phyloP scores from a whole-genome alignment of 2,888 invertebrate species.

The Magallana nippona region DNA sequence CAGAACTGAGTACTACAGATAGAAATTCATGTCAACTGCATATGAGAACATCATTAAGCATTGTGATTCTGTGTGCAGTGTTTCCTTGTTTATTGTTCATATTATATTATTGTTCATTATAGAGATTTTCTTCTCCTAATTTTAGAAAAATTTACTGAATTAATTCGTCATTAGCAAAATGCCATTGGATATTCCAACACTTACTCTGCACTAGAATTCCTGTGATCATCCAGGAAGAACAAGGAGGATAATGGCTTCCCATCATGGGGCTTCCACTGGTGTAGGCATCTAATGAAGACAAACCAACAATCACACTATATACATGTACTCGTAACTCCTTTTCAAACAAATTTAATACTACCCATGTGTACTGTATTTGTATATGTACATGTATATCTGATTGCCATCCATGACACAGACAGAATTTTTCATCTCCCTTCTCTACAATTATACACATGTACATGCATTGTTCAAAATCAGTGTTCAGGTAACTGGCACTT shows the following conservation, averaged over 20 bases:
- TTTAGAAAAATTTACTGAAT: not conserved
- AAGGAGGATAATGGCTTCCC: constrained; percentile 92
- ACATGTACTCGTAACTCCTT: no score
- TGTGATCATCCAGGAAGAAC: constrained; percentile 96
- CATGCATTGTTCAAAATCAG: not conserved
- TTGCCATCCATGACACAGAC: no score
- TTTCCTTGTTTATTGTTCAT: not conserved
- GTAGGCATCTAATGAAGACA: constrained; percentile 85
- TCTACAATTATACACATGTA: not conserved
- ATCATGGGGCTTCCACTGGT: constrained; percentile 95
- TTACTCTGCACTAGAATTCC: constrained; percentile 84
- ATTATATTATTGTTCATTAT: not conserved
- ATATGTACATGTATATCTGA: no score
- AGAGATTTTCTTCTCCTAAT: not conserved
- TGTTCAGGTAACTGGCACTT: not conserved
- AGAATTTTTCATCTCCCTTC: not conserved
- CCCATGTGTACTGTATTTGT: no score
- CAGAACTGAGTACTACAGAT: constrained; percentile 88
- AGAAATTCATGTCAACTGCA: constrained; percentile 49
- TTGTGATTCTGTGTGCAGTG: no score
- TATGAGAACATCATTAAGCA: no score
- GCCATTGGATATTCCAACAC: constrained; percentile 41
- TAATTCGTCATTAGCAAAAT: not conserved
- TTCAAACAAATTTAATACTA: no score
- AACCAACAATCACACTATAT: no score